These are phyloP conservation scores for Zelleria hepariella DNA, from an alignment of 2,888 invertebrate species.

Conservation along the genomic window DNA sequence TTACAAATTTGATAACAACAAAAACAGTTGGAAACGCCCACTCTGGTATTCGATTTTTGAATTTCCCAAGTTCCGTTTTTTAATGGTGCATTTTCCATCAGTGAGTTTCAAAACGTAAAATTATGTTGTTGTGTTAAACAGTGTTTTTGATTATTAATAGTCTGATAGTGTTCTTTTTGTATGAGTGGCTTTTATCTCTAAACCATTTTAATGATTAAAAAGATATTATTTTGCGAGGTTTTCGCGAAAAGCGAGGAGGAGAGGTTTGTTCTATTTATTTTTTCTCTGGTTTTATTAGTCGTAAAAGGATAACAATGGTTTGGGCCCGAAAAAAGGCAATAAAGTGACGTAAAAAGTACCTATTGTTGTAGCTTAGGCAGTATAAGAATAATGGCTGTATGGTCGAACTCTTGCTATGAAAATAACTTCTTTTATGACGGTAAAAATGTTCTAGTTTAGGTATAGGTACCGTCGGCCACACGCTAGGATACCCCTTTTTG, in stretches of 20 bases:
- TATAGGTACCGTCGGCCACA: no score
- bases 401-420: no score
- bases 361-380: no score
- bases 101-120: neutral
- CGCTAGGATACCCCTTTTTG: no score
- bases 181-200: slow-evolving; percentile 5
- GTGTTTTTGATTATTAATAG: neutral
- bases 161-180: neutral
- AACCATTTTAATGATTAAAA: slow-evolving; percentile 27
- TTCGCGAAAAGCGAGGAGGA: slow-evolving; percentile 22
- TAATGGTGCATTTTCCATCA: neutral
- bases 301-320: neutral
- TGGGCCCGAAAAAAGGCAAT: no score
- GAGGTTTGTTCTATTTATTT: slow-evolving; percentile 6
- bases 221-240: slow-evolving; percentile 40
- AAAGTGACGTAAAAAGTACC: no score
- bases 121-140: neutral
- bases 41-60: no score
- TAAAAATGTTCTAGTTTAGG: neutral
- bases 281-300: neutral
- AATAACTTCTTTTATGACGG: neutral
- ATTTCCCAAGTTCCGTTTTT: neutral
- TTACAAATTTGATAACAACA: neutral
- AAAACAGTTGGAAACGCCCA: slow-evolving; percentile 11
- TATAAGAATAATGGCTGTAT: no score